phyloP scores from a whole-genome alignment of 2,888 invertebrate genomes.

The Brachypterus glaber region DNA sequence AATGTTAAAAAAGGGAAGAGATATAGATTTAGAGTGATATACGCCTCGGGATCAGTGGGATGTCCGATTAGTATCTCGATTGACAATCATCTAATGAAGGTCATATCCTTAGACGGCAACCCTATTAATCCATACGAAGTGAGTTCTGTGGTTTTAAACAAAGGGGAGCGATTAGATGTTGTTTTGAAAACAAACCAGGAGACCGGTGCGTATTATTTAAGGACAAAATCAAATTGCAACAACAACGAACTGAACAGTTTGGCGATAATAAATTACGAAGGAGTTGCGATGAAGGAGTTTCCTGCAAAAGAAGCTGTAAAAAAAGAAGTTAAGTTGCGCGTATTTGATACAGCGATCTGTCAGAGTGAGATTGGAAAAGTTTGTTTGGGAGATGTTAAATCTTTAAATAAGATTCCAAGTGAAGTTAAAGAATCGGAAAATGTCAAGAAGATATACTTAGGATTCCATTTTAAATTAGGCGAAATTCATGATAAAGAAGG shows the following conservation, averaged over 20 bases:
- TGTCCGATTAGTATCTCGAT: constrained; percentile 60
- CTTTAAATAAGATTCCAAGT: constrained; percentile 45
- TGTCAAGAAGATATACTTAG: constrained; percentile 55
- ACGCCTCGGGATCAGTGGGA: constrained; percentile 55
- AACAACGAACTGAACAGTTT: constrained; percentile 44
- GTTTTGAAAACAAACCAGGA: constrained; percentile 54
- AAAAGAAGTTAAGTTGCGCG: constrained; percentile 14
- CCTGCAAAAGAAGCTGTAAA: constrained; percentile 4
- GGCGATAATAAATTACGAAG: constrained; percentile 44
- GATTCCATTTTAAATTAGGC: constrained; percentile 51
- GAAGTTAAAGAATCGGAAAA: constrained; percentile 41
- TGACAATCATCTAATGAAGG: constrained; percentile 52
- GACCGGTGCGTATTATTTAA: constrained; percentile 52
- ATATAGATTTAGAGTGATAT: constrained; percentile 58
- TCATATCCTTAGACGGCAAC: constrained; percentile 65
- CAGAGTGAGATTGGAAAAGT: constrained; percentile 41
- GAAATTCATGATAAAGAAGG: constrained; percentile 17
- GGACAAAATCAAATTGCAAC: constrained; percentile 46
- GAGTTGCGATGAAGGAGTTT: constrained; percentile 10
- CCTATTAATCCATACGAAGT: constrained; percentile 51
- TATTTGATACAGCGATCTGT: constrained; percentile 32
- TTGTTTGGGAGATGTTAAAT: constrained; percentile 51
- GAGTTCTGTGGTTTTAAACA: constrained; percentile 48
- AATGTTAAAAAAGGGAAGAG: constrained; percentile 49
- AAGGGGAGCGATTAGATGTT: constrained; percentile 71